A percentile compares a stretch with the other conserved stretches of the same genome.
phyloP scores from a whole-genome alignment of 2,888 invertebrate genomes.

The Synanthedon andrenaeformis region DNA sequence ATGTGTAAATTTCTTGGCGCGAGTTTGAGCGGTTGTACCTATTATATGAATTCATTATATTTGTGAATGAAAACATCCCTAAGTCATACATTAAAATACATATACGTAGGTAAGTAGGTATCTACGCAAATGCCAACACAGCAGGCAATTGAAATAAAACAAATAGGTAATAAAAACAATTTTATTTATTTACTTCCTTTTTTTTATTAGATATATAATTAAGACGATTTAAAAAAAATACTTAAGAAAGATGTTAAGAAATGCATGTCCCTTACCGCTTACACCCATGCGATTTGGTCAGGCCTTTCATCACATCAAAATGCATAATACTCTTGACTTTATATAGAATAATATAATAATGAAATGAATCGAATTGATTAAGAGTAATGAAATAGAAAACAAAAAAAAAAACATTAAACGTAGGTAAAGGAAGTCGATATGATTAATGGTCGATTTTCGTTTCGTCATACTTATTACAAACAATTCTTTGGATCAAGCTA shows the following conservation, averaged over 20 bases:
- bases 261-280: constrained; percentile 37
- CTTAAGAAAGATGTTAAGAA: constrained; percentile 20
- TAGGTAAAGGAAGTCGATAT: constrained; percentile 46
- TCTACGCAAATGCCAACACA: too few species aligned
- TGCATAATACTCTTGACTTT: background rate
- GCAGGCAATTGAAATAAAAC: background rate
- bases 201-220: constrained; percentile 4
- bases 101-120: too few species aligned
- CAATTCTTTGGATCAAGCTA: too few species aligned
- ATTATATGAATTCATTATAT: too few species aligned
- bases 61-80: too few species aligned
- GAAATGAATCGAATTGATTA: too few species aligned
- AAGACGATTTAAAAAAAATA: constrained; percentile 6
- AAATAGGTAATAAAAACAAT: constrained; percentile 36
- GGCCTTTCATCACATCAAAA: constrained; percentile 22
- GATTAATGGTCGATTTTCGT: constrained; percentile 40
- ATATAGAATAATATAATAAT: too few species aligned
- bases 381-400: background rate
- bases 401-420: constrained; percentile 1
- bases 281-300: constrained; percentile 47
- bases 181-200: constrained; percentile 48
- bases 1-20: too few species aligned
- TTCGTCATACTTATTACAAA: constrained; percentile 28
- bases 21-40: too few species aligned
- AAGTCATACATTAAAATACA: too few species aligned